A percentile compares a stretch with the other conserved stretches of the same genome.
These are phyloP conservation scores for Pinctada fucata DNA, from an alignment of 2,888 invertebrate species.

Conservation along the genomic window DNA sequence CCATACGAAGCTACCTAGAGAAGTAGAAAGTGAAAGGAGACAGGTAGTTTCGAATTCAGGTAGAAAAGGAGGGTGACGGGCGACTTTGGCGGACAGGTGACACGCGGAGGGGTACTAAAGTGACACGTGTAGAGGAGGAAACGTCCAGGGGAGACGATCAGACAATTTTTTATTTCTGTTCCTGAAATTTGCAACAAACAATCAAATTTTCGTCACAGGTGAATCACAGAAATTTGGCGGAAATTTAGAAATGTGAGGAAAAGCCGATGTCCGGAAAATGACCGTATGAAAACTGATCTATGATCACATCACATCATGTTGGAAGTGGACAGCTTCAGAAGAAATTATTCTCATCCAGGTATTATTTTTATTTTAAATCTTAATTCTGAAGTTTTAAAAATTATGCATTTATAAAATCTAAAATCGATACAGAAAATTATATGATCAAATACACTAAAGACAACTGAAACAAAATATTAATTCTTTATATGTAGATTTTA, in stretches of 20 bases:
- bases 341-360: constrained; percentile 47
- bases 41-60: not conserved
- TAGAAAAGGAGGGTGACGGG: too few relatives aligned
- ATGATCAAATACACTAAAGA: too few relatives aligned
- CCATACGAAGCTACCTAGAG: not conserved
- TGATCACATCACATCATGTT: constrained; percentile 41
- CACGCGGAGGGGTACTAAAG: not conserved
- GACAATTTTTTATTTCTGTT: constrained; percentile 2
- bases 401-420: too few relatives aligned
- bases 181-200: constrained; percentile 14
- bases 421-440: too few relatives aligned
- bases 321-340: constrained; percentile 52
- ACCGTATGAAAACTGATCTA: too few relatives aligned
- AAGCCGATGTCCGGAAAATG: too few relatives aligned
- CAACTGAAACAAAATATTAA: too few relatives aligned
- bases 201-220: not conserved
- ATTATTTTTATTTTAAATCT: constrained; percentile 25
- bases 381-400: not conserved
- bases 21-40: not conserved
- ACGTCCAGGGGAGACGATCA: not conserved
- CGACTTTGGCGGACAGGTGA: not conserved
- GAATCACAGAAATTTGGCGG: not conserved
- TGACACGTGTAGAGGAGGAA: not conserved
- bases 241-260: not conserved
- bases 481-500: too few relatives aligned